phyloP scores from a whole-genome alignment of 1,140 invertebrate genomes.

The Drosophila kurseongensis region DNA sequence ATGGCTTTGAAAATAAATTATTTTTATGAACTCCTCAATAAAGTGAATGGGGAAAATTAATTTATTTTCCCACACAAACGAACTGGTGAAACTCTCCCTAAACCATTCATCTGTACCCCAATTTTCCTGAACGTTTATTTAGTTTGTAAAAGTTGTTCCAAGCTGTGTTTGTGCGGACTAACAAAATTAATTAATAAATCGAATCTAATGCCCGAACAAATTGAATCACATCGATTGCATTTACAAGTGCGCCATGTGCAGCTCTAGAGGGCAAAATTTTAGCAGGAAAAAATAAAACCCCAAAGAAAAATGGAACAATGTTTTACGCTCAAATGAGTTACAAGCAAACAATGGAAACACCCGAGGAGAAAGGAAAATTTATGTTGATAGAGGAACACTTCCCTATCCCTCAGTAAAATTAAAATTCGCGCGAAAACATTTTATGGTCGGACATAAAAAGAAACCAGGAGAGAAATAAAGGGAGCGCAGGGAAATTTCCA shows the following conservation, averaged over 20 bases:
- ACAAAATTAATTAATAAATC: slow-evolving; percentile 79
- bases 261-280: slow-evolving; percentile 33
- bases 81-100: slow-evolving; percentile 3
- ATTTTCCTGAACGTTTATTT: slow-evolving; percentile 11
- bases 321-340: slow-evolving; percentile 77
- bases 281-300: slow-evolving; percentile 4
- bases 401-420: slow-evolving; percentile 52
- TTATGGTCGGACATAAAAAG: slow-evolving; percentile 73
- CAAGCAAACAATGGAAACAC: slow-evolving; percentile 68
- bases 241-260: slow-evolving; percentile 52
- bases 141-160: slow-evolving; percentile 30
- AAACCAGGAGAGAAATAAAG: slow-evolving; percentile 1
- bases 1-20: neutral
- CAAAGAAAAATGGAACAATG: slow-evolving; percentile 40
- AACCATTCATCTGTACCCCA: slow-evolving; percentile 4
- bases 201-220: slow-evolving; percentile 63
- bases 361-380: slow-evolving; percentile 43
- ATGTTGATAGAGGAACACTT: slow-evolving; percentile 21
- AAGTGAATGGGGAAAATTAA: neutral
- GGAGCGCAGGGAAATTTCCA: slow-evolving; percentile 37
- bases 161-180: slow-evolving; percentile 9
- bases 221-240: slow-evolving; percentile 69
- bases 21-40: slow-evolving; percentile 7
- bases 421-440: slow-evolving; percentile 76
- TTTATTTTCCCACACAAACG: neutral